These are phyloP conservation scores for Gymnoscopelus microlampas DNA, from an alignment of 2,797 vertebrate species.

Conservation along the genomic window DNA sequence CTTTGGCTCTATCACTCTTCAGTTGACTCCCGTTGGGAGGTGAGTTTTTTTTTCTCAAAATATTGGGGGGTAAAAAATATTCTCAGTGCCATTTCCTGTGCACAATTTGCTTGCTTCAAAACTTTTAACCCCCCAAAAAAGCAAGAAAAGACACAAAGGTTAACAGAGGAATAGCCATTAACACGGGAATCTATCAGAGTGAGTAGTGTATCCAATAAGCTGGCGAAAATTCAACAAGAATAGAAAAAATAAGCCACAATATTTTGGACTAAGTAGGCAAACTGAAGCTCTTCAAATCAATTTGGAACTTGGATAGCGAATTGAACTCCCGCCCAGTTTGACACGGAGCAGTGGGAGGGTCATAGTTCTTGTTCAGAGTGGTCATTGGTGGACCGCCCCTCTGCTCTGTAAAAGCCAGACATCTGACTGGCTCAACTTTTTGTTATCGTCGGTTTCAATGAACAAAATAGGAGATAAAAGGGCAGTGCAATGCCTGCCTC, in stretches of 20 bases:
- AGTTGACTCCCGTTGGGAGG: no score
- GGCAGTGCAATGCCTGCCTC: constrained; percentile 64
- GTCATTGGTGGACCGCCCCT: constrained; percentile 34
- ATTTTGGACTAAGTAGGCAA: no score
- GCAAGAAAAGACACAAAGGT: neutral
- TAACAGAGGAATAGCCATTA: neutral
- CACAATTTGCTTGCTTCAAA: no score
- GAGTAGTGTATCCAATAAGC: neutral
- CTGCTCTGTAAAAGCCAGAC: constrained; percentile 31
- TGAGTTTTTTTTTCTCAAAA: no score
- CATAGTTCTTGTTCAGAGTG: constrained; percentile 16
- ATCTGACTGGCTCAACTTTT: constrained; percentile 49
- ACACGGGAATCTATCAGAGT: neutral
- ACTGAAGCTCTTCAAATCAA: neutral
- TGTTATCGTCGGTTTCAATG: constrained; percentile 33
- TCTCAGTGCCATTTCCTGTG: no score
- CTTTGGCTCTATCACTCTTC: no score
- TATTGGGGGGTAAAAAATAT: no score
- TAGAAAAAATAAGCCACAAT: neutral
- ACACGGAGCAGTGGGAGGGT: neutral
- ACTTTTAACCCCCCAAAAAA: neutral
- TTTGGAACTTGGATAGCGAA: neutral
- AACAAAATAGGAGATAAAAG: constrained; percentile 42
- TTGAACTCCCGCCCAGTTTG: neutral
- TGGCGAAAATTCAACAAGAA: neutral